Conservation (phyloP, 2,113 vertebrate genomes). For the Rhabdomys dilectus region DNA sequence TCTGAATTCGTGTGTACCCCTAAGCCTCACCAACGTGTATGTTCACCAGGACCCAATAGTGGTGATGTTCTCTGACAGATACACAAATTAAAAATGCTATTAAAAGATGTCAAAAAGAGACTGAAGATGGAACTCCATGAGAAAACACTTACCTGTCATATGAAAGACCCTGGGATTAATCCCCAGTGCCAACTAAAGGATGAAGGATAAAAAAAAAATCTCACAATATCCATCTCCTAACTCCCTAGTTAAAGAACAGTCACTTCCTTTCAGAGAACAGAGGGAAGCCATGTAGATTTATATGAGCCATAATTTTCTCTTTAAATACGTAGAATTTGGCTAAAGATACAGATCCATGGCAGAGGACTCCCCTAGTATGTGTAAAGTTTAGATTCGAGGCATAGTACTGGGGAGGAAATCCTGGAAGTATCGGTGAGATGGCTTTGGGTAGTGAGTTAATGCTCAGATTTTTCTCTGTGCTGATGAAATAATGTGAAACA, state of each 20-base stretch:
- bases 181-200: not conserved
- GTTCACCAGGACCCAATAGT: not conserved
- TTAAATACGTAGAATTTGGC: not conserved
- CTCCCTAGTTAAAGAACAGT: not conserved
- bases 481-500: not conserved
- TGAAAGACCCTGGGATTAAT: not conserved
- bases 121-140: no score
- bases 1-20: no score
- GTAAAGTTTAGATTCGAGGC: not conserved
- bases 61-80: not conserved
- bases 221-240: not conserved
- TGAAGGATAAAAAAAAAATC: not conserved
- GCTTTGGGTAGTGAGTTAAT: not conserved
- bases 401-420: not conserved
- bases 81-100: not conserved
- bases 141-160: no score
- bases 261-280: not conserved
- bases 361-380: not conserved
- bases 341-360: not conserved
- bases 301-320: not conserved
- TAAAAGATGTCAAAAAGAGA: not conserved
- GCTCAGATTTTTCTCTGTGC: not conserved
- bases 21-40: not conserved
- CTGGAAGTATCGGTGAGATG: not conserved
- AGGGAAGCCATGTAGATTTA: not conserved